These are phyloP conservation scores for Opisthocomus hoazin DNA, from an alignment of 2,113 vertebrate genomes.

Conservation along the genomic window DNA sequence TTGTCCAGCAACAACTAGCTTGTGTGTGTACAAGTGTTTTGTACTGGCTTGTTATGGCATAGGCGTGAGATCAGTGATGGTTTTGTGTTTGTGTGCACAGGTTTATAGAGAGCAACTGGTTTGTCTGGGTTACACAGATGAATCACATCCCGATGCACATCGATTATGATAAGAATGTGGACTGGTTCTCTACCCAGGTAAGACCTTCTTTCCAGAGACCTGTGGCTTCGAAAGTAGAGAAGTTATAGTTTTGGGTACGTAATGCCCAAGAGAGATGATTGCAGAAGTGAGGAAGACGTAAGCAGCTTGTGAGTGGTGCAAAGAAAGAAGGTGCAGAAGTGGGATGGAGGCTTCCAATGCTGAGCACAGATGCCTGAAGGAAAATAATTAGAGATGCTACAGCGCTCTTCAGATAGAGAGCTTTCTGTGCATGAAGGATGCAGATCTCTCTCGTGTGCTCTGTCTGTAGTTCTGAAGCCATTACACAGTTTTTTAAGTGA, in stretches of 20 bases:
- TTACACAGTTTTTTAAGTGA: neutral
- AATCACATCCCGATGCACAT: constrained; percentile 75
- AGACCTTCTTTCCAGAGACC: neutral
- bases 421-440: neutral
- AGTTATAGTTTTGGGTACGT: neutral
- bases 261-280: neutral
- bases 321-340: neutral
- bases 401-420: neutral
- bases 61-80: neutral
- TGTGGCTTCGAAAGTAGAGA: neutral
- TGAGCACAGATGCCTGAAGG: neutral
- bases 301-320: neutral
- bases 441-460: neutral
- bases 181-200: constrained; percentile 83
- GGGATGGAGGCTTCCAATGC: neutral
- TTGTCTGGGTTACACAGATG: constrained; percentile 79
- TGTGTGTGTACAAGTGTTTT: neutral
- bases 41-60: neutral
- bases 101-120: constrained; percentile 78
- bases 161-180: constrained; percentile 73
- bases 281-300: neutral
- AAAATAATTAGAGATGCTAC: neutral
- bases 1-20: neutral
- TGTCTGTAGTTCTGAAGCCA: neutral
- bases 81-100: constrained; percentile 20